Percentiles rank a stretch among this genome's conserved stretches.
phyloP scores from a whole-genome alignment of 2,797 vertebrate species.

The Lycodopsis pacificus region DNA sequence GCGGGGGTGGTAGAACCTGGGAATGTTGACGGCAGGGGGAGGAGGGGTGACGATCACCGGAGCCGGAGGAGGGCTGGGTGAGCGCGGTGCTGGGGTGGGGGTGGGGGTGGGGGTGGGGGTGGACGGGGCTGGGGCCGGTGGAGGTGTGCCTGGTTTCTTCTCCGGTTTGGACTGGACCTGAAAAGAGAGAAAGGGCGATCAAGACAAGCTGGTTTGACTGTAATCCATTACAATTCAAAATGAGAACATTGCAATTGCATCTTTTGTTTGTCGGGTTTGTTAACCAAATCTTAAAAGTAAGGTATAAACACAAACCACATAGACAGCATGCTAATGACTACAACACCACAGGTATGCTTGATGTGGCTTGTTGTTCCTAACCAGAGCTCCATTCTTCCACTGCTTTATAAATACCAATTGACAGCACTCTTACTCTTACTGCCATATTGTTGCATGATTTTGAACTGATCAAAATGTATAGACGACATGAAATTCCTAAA shows the following conservation, averaged over 20 bases:
- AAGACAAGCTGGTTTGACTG: background rate
- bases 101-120: constrained; percentile 63
- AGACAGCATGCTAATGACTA: background rate
- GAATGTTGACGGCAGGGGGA: constrained; percentile 95
- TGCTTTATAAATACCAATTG: background rate
- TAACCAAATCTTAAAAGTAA: background rate
- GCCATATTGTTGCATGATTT: background rate
- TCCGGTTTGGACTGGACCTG: constrained; percentile 95
- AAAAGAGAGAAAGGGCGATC: constrained; percentile 22
- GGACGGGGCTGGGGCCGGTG: constrained; percentile 81
- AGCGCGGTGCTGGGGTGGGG: constrained; percentile 60
- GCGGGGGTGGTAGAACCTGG: constrained; percentile 98
- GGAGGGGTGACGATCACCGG: constrained; percentile 83
- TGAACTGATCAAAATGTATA: background rate
- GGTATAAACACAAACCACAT: background rate
- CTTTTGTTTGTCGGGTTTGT: background rate
- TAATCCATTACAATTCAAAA: background rate
- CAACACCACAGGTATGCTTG: background rate
- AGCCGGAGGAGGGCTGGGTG: constrained; percentile 78
- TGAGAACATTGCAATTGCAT: background rate
- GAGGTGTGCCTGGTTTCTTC: constrained; percentile 91
- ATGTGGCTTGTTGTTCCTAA: background rate
- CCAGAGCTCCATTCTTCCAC: background rate
- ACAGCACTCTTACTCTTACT: background rate
- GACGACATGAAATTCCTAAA: background rate